A percentile compares a stretch with the other conserved stretches of the same genome.
phyloP scores from a whole-genome alignment of 1,140 invertebrate genomes.

The Temnothorax nylanderi region DNA sequence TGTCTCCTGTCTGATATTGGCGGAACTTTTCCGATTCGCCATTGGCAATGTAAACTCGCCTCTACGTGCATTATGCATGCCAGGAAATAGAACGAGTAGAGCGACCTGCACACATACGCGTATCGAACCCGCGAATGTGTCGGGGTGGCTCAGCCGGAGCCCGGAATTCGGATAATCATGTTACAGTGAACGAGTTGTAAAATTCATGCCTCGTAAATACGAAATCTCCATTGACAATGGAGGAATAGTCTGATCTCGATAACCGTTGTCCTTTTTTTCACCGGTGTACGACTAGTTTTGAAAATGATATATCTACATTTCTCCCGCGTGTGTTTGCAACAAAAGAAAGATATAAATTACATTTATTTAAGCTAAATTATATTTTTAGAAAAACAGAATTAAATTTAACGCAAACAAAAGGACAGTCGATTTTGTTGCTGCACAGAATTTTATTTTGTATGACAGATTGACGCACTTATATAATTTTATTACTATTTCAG shows the following conservation, averaged over 20 bases:
- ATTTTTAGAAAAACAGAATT: background rate
- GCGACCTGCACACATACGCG: slow-evolving; percentile 42
- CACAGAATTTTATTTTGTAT: background rate
- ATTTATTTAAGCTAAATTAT: background rate
- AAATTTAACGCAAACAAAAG: background rate
- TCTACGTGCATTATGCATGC: slow-evolving; percentile 72
- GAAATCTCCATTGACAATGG: slow-evolving; percentile 71
- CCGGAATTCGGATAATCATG: slow-evolving; percentile 72
- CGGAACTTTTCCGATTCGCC: slow-evolving; percentile 63
- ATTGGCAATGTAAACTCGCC: slow-evolving; percentile 70
- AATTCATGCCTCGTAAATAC: slow-evolving; percentile 77
- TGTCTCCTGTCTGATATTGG: slow-evolving; percentile 50
- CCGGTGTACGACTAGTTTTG: background rate
- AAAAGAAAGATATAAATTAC: background rate
- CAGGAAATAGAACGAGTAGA: slow-evolving; percentile 71
- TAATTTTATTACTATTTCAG: background rate
- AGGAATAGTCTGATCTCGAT: slow-evolving; percentile 51
- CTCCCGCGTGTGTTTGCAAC: background rate
- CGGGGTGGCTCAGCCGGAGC: slow-evolving; percentile 20
- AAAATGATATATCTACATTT: slow-evolving; percentile 49
- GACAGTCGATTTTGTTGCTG: background rate
- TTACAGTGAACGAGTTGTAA: slow-evolving; percentile 77
- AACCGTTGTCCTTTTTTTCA: slow-evolving; percentile 33
- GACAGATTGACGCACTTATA: background rate
- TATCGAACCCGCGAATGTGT: slow-evolving; percentile 42